Base-by-base conservation (phyloP, 1,140 invertebrate genomes). In the Drosophila arawakana region DNA sequence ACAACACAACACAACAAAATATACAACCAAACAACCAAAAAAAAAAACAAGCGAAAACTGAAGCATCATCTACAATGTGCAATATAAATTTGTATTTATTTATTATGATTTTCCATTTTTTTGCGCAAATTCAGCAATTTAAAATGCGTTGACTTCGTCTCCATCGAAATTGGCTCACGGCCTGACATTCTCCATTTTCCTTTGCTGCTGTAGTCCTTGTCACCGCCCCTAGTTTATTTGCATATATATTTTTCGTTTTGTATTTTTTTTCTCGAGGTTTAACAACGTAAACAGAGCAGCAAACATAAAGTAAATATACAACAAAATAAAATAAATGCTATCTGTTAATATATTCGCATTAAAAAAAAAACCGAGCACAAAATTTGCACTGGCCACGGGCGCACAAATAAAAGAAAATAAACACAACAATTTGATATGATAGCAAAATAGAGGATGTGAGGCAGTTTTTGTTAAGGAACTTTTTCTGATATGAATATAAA, bases 71-170 rank as follows among this genome's bases (percentile, higher is more conserved):
- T 73, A 81, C 76, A 86, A 73, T 66, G 66, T 81, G 62, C 76
- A 78, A 76, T 78, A 72, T 80, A 86, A 88, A 86, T 83, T 79
- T 88, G 60, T 89, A 80, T 86, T 88, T 86, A 88, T 86, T 86
- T 88, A 86, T 86, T 88, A 89, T 89, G 69, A 83, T 83, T 80
- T 86, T 79, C 70, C 80, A 79, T 82, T 88, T 59, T 52, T 34
- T 47, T 60, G 68, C 58, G 69, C 58, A 49, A 66, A 82, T 49
- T 52, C 60, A 69, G 72, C 72, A 82, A 78, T 77, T 68, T 66
- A 77, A 50, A 68, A 66, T 69, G 60, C 55, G 73, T 63, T 73
- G 43, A 44, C 50, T 65, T 61, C n/a, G 72, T 60, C 65, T 68
- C 58, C 57, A 39, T 57, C 52, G 47, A 85, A 85, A 82, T 88